Conservation (phyloP, 2,113 vertebrate species). For the Megaptera novaeangliae region DNA sequence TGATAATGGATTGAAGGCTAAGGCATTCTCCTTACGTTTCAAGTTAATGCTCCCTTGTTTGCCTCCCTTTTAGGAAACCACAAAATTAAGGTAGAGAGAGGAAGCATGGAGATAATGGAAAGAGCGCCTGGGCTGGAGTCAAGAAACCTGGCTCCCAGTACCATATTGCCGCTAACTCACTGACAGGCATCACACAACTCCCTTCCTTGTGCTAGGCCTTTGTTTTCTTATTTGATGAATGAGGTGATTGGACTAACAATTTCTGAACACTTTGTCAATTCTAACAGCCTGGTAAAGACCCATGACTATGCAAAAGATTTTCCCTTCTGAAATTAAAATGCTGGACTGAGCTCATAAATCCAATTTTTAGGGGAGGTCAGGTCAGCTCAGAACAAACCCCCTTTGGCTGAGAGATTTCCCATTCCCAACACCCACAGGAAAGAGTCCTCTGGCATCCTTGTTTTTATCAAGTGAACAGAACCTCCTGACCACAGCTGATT, state of each 20-base stretch:
- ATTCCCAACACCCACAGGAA: accelerated
- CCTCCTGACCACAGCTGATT: background rate
- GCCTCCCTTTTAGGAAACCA: slow-evolving; percentile 23
- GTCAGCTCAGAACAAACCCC: background rate
- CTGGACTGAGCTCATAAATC: background rate
- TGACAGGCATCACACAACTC: accelerated
- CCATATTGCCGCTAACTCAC: accelerated
- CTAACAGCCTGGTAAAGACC: background rate
- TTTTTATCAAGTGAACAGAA: background rate
- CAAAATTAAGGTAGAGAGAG: background rate
- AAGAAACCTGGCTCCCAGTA: background rate
- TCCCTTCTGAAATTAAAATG: background rate
- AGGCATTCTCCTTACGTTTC: background rate
- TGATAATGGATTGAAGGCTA: background rate
- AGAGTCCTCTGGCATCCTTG: background rate
- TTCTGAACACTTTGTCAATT: background rate
- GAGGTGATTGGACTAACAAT: background rate
- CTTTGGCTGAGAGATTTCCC: background rate
- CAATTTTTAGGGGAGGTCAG: background rate
- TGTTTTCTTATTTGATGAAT: background rate
- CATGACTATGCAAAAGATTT: background rate
- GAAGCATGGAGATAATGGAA: background rate
- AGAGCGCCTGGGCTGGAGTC: background rate
- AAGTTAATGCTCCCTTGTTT: background rate
- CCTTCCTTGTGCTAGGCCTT: background rate